phyloP scores from a whole-genome alignment of 2,113 vertebrate genomes.

The Gymnorhina tibicen region DNA sequence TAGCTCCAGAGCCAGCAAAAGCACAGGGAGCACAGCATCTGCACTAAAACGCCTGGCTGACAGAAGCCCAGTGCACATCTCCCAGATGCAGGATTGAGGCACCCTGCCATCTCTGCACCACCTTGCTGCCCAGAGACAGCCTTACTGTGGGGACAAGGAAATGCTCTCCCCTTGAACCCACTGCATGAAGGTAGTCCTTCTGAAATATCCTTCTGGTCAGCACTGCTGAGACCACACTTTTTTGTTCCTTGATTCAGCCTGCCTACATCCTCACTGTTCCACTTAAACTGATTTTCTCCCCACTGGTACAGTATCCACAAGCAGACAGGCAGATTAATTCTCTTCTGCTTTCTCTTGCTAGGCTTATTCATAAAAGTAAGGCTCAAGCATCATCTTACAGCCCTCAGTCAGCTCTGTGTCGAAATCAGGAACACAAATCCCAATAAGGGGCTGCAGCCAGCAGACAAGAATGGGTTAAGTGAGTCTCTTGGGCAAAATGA shows the following conservation, averaged over 20 bases:
- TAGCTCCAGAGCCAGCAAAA: not conserved
- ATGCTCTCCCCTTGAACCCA: not conserved
- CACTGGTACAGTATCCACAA: not conserved
- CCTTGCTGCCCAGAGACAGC: not conserved
- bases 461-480: not conserved
- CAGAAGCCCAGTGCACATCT: not conserved
- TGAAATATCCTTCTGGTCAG: not conserved
- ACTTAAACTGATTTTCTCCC: not conserved
- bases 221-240: not conserved
- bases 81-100: not conserved
- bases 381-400: not conserved
- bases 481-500: not conserved
- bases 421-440: not conserved
- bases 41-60: fast-evolving
- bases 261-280: not conserved
- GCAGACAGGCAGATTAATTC: not conserved
- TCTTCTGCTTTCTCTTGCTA: not conserved
- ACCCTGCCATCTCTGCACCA: not conserved
- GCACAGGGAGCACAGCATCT: not conserved
- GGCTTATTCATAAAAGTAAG: not conserved
- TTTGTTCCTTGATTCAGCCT: not conserved
- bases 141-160: not conserved
- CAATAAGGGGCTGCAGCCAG: not conserved
- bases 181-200: not conserved
- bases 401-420: not conserved